Evolutionary conservation across 2,113 vertebrate genomes (phyloP).

Genomic region (Charina bottae): DNA sequence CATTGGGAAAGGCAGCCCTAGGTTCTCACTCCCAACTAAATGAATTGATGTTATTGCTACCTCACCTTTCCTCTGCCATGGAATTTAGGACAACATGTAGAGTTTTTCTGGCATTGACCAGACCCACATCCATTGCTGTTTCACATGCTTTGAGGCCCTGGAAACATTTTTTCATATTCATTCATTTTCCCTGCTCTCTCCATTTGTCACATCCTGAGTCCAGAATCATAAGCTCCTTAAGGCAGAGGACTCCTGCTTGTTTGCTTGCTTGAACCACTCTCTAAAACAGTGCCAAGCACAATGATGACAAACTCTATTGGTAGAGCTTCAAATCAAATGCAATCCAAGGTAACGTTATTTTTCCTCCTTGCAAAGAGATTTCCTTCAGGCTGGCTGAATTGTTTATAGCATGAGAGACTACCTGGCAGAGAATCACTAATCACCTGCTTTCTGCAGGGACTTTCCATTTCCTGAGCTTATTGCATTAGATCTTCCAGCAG

Average conservation of each 20-base stretch:
- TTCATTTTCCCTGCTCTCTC: background rate
- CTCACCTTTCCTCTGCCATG: background rate
- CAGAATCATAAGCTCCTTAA: background rate
- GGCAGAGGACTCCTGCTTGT: background rate
- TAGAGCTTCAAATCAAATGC: background rate
- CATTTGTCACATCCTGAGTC: background rate
- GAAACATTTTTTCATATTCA: background rate
- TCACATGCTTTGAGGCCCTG: background rate
- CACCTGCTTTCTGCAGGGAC: constrained; percentile 50
- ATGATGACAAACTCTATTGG: background rate
- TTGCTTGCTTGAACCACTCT: background rate
- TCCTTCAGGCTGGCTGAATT: constrained; percentile 36
- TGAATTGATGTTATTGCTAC: background rate
- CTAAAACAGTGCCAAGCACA: background rate
- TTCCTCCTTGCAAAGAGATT: constrained; percentile 6
- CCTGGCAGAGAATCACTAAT: constrained; percentile 44
- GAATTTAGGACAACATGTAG: background rate
- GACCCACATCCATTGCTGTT: background rate
- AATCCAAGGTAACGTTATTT: constrained; percentile 23
- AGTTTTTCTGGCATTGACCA: background rate
- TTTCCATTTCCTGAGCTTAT: constrained; percentile 41
- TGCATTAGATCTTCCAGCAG: constrained; percentile 53
- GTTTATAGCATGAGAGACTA: constrained; percentile 21
- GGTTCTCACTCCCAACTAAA: background rate
- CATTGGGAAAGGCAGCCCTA: background rate